phyloP scores from a whole-genome alignment of 2,888 invertebrate species.

The Cryptophagus acutangulus region DNA sequence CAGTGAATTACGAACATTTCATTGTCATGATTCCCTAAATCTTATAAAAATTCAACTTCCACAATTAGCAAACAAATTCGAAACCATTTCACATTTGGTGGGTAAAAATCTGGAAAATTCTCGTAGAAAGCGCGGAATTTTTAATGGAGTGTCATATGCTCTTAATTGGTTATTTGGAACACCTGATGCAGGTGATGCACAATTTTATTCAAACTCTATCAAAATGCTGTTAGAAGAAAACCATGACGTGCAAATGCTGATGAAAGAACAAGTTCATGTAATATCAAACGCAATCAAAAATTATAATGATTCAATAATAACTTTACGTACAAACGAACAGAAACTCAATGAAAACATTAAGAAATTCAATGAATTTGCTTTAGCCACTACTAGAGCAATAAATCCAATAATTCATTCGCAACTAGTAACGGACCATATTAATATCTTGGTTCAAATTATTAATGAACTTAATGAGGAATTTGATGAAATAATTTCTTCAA shows the following conservation, averaged over 20 bases:
- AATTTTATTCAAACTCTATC: constrained; percentile 17
- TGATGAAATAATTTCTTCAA: constrained; percentile 9
- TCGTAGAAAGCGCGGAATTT: not conserved
- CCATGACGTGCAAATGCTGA: constrained; percentile 15
- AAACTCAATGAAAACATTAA: constrained; percentile 8
- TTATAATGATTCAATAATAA: constrained; percentile 19
- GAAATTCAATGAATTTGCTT: constrained; percentile 2
- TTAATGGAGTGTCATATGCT: not conserved
- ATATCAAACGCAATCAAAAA: constrained; percentile 19
- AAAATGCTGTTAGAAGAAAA: constrained; percentile 12
- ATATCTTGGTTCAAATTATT: not conserved
- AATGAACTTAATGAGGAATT: constrained; percentile 7
- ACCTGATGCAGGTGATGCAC: constrained; percentile 2
- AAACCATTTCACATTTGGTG: too few relatives aligned
- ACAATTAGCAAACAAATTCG: too few relatives aligned
- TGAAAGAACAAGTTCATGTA: constrained; percentile 21
- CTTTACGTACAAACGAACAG: constrained; percentile 16
- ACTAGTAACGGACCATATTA: not conserved
- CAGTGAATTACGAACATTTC: too few relatives aligned
- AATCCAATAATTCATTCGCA: not conserved
- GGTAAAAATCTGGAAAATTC: too few relatives aligned
- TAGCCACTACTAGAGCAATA: not conserved
- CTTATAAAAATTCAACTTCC: too few relatives aligned
- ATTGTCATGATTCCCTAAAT: too few relatives aligned
- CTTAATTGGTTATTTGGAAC: constrained; percentile 1